Evolutionary conservation across 1,140 invertebrate genomes (phyloP).

Genomic region (Acromyrmex echinatior): DNA sequence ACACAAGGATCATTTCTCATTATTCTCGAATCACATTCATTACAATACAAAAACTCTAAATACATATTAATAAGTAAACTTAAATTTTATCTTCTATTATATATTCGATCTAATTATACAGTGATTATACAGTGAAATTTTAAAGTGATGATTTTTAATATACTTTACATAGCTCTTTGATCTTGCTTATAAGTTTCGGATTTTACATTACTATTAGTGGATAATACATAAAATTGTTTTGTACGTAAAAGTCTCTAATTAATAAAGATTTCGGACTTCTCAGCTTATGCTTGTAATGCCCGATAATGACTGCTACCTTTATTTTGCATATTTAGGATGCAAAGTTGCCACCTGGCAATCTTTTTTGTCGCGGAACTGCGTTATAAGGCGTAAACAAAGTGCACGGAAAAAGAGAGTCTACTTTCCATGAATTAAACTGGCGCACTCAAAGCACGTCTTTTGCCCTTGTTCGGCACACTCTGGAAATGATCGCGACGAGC

Average conservation of each 20-base stretch:
- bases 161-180: background rate
- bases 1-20: background rate
- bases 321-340: slow-evolving; percentile 45
- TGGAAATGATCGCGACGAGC: slow-evolving; percentile 39
- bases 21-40: background rate
- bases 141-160: background rate
- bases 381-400: slow-evolving; percentile 55
- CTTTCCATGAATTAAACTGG: slow-evolving; percentile 49
- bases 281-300: background rate
- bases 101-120: background rate
- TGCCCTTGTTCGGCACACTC: slow-evolving; percentile 7
- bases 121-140: background rate
- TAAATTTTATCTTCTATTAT: background rate
- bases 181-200: background rate
- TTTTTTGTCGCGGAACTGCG: slow-evolving; percentile 23
- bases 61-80: background rate
- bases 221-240: background rate
- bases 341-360: slow-evolving; percentile 41
- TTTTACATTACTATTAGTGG: background rate
- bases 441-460: slow-evolving; percentile 42
- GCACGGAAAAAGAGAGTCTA: slow-evolving; percentile 15
- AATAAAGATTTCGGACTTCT: background rate
- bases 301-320: background rate
- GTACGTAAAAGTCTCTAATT: background rate
- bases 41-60: background rate